A percentile compares a stretch with the other conserved stretches of the same genome.
These are phyloP conservation scores for Amphiprion ocellaris DNA, from an alignment of 2,113 vertebrate genomes.

Conservation along the genomic window DNA sequence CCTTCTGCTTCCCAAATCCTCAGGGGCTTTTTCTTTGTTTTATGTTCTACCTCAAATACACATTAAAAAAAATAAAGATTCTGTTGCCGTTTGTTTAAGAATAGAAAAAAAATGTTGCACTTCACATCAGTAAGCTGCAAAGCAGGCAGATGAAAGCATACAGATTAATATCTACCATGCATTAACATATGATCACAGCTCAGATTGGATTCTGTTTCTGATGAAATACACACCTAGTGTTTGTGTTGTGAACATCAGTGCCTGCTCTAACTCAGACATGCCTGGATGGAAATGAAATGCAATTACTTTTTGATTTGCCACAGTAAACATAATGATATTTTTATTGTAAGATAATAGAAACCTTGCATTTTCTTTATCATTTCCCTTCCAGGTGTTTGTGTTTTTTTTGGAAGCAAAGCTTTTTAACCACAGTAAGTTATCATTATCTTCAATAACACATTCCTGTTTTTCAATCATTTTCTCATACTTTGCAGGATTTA, in stretches of 20 bases:
- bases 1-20: slow-evolving; percentile 10
- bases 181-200: slow-evolving; percentile 69
- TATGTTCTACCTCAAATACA: slow-evolving; percentile 35
- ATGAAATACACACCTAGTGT: slow-evolving; percentile 55
- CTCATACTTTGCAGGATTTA: slow-evolving; percentile 75
- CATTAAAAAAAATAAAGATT: neutral
- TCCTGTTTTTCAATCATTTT: slow-evolving; percentile 80
- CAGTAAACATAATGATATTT: slow-evolving; percentile 74
- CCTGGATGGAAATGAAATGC: slow-evolving; percentile 62
- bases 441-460: slow-evolving; percentile 64
- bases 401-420: slow-evolving; percentile 52
- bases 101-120: slow-evolving; percentile 6
- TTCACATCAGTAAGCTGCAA: slow-evolving; percentile 46
- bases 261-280: slow-evolving; percentile 40
- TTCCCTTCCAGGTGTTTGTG: slow-evolving; percentile 68
- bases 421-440: slow-evolving; percentile 70
- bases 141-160: slow-evolving; percentile 46
- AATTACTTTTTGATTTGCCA: slow-evolving; percentile 75
- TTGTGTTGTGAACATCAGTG: slow-evolving; percentile 36
- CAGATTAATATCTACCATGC: slow-evolving; percentile 64
- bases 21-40: neutral
- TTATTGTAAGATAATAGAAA: slow-evolving; percentile 71
- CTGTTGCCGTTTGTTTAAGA: neutral
- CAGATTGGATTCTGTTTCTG: slow-evolving; percentile 55
- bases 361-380: slow-evolving; percentile 73